A percentile compares a stretch with the other conserved stretches of the same genome.
These are phyloP conservation scores for Pasiphila rectangulata DNA, from an alignment of 2,888 invertebrate species.

Conservation along the genomic window DNA sequence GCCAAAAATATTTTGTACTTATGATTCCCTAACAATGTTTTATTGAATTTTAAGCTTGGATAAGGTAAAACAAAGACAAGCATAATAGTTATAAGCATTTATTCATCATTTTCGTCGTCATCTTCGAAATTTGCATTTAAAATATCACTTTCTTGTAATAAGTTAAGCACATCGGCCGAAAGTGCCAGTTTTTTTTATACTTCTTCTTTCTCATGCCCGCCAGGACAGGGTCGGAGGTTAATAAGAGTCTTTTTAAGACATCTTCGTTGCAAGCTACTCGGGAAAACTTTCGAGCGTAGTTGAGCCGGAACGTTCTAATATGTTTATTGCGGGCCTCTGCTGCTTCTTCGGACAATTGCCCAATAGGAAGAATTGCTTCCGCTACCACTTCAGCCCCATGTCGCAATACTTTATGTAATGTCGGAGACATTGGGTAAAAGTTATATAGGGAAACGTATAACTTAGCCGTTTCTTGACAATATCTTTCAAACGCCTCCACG, in stretches of 20 bases:
- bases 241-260: constrained; percentile 19
- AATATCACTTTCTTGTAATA: not conserved
- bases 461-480: constrained; percentile 9
- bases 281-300: constrained; percentile 22
- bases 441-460: constrained; percentile 11
- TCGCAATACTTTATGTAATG: constrained; percentile 11
- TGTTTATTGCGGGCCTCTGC: constrained; percentile 29
- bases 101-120: not conserved
- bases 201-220: constrained; percentile 12
- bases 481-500: constrained; percentile 4
- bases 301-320: constrained; percentile 13
- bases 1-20: no score
- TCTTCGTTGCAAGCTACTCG: constrained; percentile 18
- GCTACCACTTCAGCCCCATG: constrained; percentile 18
- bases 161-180: constrained; percentile 5
- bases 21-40: no score
- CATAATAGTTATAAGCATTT: no score
- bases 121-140: not conserved
- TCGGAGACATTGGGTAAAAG: constrained; percentile 17
- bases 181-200: constrained; percentile 11
- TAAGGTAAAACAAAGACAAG: no score
- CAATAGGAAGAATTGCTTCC: constrained; percentile 23
- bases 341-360: no score
- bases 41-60: no score
- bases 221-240: constrained; percentile 19